Percentiles rank a stretch among this genome's conserved stretches.
phyloP scores from a whole-genome alignment of 2,888 invertebrate species.

The Tanytarsus gracilentus region DNA sequence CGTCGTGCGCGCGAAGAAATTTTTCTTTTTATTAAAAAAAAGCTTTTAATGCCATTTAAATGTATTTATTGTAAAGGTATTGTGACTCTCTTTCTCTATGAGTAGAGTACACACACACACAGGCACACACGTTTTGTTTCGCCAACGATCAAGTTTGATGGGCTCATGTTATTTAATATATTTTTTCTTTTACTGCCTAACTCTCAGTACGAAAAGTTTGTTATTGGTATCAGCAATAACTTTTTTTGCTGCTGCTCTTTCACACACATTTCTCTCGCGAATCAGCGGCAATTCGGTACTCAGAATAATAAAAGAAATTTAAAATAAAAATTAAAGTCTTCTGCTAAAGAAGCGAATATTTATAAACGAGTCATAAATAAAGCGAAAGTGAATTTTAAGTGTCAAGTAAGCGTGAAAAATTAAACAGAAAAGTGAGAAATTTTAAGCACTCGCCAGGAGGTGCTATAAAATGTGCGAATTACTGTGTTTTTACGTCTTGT shows the following conservation, averaged over 20 bases:
- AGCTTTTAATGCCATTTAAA: not conserved
- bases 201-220: conserved; percentile 15
- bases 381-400: not conserved
- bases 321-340: too few relatives aligned
- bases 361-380: too few relatives aligned
- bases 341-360: too few relatives aligned
- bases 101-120: not conserved
- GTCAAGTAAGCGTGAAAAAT: not conserved
- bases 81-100: not conserved
- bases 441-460: not conserved
- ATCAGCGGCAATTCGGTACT: too few relatives aligned
- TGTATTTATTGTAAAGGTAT: not conserved
- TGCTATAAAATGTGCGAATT: conserved; percentile 38
- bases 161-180: conserved; percentile 21
- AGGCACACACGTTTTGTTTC: conserved; percentile 10
- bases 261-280: not conserved
- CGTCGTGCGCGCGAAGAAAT: not conserved
- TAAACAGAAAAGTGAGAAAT: not conserved
- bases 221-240: conserved; percentile 10
- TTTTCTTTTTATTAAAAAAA: conserved; percentile 6
- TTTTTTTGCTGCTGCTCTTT: too few relatives aligned
- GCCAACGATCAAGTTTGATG: conserved; percentile 24
- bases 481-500: conserved; percentile 56
- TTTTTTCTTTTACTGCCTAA: not conserved
- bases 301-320: too few relatives aligned